Percentiles rank a stretch among this genome's conserved stretches.
Evolutionary conservation across 1,140 invertebrate genomes (phyloP).

Genomic region (Idris sp.): DNA sequence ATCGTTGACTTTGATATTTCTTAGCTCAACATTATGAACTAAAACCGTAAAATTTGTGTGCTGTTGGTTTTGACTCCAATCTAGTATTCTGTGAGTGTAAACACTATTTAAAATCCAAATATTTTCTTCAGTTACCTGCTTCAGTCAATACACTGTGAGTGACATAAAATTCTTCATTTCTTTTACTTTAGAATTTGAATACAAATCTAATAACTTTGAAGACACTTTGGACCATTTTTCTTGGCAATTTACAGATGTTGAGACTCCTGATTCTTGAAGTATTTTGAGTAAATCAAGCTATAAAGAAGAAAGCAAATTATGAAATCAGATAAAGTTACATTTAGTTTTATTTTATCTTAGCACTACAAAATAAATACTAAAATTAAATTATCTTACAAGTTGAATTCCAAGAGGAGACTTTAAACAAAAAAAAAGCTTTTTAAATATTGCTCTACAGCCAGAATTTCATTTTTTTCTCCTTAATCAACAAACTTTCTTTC

Average conservation of each 20-base stretch:
- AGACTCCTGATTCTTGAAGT: background rate
- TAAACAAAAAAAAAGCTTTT: constrained; percentile 8
- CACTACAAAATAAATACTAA: too few species aligned
- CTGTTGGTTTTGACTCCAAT: too few species aligned
- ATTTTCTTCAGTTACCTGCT: background rate
- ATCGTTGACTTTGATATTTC: too few species aligned
- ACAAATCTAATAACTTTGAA: background rate
- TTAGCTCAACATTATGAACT: too few species aligned
- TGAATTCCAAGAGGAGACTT: constrained; percentile 3
- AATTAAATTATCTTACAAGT: constrained; percentile 1
- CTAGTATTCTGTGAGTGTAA: too few species aligned
- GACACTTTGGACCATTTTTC: background rate
- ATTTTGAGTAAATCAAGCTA: background rate
- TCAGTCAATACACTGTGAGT: background rate
- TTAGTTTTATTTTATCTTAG: too few species aligned
- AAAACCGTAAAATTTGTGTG: too few species aligned
- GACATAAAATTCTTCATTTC: background rate
- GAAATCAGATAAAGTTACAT: too few species aligned
- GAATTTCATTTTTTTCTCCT: constrained; percentile 4
- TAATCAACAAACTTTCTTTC: background rate
- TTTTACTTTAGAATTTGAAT: background rate
- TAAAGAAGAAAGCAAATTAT: too few species aligned
- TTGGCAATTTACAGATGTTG: too few species aligned
- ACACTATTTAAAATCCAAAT: too few species aligned
- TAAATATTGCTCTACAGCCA: background rate